Evolutionary conservation across 2,797 vertebrate genomes (phyloP), one percentile per base, ranked within the genome.

Genomic region (Spinus pinus): DNA sequence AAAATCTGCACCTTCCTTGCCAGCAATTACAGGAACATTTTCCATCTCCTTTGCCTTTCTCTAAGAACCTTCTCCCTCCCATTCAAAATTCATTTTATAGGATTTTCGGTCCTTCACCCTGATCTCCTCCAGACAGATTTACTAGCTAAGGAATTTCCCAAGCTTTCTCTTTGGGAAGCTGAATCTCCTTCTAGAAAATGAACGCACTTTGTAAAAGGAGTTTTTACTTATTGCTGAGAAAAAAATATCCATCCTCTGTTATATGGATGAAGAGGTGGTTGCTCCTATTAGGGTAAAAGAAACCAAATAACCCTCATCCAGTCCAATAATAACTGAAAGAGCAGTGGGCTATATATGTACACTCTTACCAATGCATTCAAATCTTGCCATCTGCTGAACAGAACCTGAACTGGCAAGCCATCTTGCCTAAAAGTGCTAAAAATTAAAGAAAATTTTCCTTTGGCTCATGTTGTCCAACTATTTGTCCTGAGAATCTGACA

Each of bases 1-100:
- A 91, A 95, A 96, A 93, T 92, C 94, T 96, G 65, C 80, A 67
- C 86, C 73, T 93, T 89, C 47, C 33, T 70, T 96, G 95, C 94
- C 93, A 93, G 79, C 66, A 94, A 47, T 89, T 94, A 79, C 39
- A 7, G 58, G 91, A 96, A 93, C 66, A 88, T 93, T 96, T 96
- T 96, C 70, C 91, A 90, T 86, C 80, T 94, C 58, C 61, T 94
- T 90, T 96, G 47, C 75, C n/a, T 94, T 79, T 95, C 82, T 91
- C 33, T 61, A 50, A 78, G 73, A 93, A 72, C 57, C 24, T 91
- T 91, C 74, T 93, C 58, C 37, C n/a, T 87, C 54, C 58, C 24
- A 23, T 93, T 91, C 7, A 3, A 57, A 88, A 78, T 64, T 79
- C 27, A 39, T 86, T 73, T 73, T 81, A 64, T 27, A 49, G 56